These are phyloP conservation scores for Bubo blakistoni DNA, from an alignment of 2,113 vertebrate species.

Conservation along the genomic window DNA sequence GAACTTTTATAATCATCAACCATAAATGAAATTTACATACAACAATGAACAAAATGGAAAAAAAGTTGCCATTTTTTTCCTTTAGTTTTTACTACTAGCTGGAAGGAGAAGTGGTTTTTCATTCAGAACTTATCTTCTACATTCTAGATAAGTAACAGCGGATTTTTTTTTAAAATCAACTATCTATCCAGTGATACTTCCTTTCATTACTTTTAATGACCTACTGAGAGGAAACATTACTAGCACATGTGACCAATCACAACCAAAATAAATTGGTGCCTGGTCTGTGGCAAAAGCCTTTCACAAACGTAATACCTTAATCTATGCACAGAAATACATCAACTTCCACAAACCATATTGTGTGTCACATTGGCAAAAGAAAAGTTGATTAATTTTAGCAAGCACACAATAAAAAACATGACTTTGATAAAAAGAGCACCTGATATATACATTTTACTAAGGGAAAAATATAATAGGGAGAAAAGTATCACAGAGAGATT, in stretches of 20 bases:
- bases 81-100: not conserved
- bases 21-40: not conserved
- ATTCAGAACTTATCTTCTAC: not conserved
- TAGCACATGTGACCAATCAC: conserved; percentile 71
- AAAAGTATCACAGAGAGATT: conserved; percentile 33
- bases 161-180: not conserved
- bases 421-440: conserved; percentile 38
- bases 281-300: conserved; percentile 74
- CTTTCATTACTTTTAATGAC: not conserved
- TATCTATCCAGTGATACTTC: not conserved
- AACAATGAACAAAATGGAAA: not conserved
- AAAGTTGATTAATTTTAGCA: conserved; percentile 6
- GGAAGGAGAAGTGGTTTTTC: not conserved
- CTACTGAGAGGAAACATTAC: conserved; percentile 62
- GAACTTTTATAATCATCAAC: not conserved
- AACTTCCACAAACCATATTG: conserved; percentile 46
- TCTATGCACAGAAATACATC: conserved; percentile 1
- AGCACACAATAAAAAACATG: conserved; percentile 6
- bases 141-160: not conserved
- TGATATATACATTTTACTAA: conserved; percentile 46
- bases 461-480: conserved; percentile 14
- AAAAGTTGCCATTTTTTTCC: not conserved
- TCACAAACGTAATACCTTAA: conserved; percentile 39
- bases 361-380: conserved; percentile 20
- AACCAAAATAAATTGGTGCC: conserved; percentile 55